phyloP scores from a whole-genome alignment of 2,888 invertebrate species.

The Synergus itoensis region DNA sequence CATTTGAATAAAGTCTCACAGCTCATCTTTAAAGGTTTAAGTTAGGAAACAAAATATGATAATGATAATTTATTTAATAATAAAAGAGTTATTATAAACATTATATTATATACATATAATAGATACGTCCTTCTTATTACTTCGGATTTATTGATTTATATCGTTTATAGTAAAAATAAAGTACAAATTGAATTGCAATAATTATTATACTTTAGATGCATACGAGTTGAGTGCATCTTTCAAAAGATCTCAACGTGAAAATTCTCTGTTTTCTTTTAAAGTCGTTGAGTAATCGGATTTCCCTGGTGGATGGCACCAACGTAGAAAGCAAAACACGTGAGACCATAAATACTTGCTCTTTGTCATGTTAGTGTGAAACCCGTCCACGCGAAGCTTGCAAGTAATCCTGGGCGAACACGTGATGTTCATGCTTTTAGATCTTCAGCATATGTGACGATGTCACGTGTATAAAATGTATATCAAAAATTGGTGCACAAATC shows the following conservation, averaged over 20 bases:
- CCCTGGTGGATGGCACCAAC: not conserved
- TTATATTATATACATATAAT: no score
- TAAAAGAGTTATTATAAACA: no score
- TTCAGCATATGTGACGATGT: not conserved
- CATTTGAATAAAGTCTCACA: not conserved
- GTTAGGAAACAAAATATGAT: not conserved
- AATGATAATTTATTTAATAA: not conserved
- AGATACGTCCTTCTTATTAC: no score
- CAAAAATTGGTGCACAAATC: no score
- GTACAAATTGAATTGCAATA: not conserved
- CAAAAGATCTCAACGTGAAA: constrained; percentile 3
- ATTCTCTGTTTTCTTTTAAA: constrained; percentile 5
- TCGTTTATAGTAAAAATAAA: no score
- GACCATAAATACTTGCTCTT: constrained; percentile 40
- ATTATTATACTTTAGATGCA: not conserved
- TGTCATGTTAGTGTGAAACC: constrained; percentile 28
- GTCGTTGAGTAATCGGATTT: constrained; percentile 31
- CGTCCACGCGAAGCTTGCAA: constrained; percentile 14
- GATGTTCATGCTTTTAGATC: constrained; percentile 4
- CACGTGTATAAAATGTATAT: no score
- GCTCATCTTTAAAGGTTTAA: not conserved
- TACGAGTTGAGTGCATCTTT: constrained; percentile 4
- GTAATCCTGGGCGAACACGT: constrained; percentile 10
- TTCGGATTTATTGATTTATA: no score
- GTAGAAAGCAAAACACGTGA: constrained; percentile 16